phyloP scores from a whole-genome alignment of 2,113 vertebrate species.

The Eulemur rufifrons region DNA sequence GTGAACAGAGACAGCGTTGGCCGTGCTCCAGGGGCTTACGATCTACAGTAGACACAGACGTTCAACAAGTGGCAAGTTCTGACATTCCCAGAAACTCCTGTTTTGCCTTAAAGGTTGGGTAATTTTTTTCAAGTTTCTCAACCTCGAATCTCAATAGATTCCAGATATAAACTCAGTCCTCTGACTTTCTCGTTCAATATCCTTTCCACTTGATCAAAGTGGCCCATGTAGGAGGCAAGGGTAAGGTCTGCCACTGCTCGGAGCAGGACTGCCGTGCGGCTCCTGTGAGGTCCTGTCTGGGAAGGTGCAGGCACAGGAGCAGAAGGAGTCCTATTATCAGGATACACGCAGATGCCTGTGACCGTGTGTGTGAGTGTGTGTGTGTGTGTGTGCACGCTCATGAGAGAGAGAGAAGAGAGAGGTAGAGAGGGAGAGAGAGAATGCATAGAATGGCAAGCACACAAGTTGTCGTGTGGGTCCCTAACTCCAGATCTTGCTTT shows the following conservation, averaged over 20 bases:
- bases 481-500: neutral
- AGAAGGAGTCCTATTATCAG: neutral
- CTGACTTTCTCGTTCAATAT: neutral
- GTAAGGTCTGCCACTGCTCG: neutral
- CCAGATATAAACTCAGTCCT: neutral
- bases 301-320: neutral
- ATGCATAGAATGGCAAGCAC: neutral
- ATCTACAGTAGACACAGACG: neutral
- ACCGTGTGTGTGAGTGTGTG: neutral
- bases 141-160: neutral
- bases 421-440: neutral
- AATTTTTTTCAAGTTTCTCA: neutral
- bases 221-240: neutral
- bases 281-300: neutral
- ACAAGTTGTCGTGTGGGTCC: neutral
- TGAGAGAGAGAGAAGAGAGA: neutral
- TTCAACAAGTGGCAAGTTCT: neutral
- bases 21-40: neutral
- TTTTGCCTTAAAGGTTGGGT: neutral
- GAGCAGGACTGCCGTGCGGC: neutral
- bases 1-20: neutral
- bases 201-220: neutral
- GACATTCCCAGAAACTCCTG: neutral
- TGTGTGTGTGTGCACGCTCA: neutral
- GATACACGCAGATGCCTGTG: neutral